Percentiles rank a stretch among this genome's conserved stretches.
These are phyloP conservation scores for Charina bottae DNA, from an alignment of 2,113 vertebrate genomes.

Conservation along the genomic window DNA sequence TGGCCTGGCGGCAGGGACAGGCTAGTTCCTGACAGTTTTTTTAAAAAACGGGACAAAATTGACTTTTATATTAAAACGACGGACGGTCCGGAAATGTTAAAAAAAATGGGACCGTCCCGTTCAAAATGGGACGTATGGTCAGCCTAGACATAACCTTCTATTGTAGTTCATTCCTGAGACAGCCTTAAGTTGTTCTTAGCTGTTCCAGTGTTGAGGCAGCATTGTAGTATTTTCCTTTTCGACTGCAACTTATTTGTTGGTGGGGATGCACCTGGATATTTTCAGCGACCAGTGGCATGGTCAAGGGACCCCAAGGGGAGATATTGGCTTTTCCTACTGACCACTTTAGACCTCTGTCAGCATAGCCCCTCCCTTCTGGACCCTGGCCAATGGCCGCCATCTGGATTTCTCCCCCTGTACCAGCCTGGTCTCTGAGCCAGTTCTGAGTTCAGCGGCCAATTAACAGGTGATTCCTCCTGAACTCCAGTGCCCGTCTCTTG, in stretches of 20 bases:
- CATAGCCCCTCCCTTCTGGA: background rate
- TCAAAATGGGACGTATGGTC: no score
- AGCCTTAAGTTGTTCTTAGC: background rate
- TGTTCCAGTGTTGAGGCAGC: no score
- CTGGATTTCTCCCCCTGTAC: background rate
- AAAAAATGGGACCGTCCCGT: no score
- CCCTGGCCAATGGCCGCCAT: background rate
- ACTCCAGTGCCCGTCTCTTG: no score
- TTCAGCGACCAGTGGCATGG: background rate
- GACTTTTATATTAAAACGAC: no score
- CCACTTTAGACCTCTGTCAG: background rate
- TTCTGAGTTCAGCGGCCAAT: background rate
- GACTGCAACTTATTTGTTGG: background rate
- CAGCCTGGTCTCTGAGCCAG: background rate
- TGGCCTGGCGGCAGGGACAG: no score
- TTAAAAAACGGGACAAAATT: no score
- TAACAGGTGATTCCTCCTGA: background rate
- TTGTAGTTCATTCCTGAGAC: background rate
- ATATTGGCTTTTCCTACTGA: background rate
- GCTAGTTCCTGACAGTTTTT: no score
- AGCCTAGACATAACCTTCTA: background rate
- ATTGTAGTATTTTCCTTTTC: background rate
- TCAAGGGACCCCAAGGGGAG: no score
- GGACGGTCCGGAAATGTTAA: no score
- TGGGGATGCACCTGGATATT: background rate